Base-by-base conservation (phyloP, 2,113 vertebrate species). In the Promerops cafer region DNA sequence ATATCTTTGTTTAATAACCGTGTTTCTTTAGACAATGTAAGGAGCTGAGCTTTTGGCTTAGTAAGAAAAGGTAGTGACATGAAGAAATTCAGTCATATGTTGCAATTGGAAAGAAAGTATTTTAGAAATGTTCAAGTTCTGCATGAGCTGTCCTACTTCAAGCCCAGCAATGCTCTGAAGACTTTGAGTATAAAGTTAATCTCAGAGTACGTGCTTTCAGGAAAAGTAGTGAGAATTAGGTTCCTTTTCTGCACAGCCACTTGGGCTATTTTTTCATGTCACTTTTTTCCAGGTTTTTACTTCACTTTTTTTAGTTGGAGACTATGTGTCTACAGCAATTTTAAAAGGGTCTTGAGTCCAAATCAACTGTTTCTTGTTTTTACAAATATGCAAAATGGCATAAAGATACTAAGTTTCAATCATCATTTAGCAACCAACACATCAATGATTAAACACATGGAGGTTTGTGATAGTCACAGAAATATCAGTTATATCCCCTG, bases 1-100 rank as follows among this genome's bases (percentile, higher is more conserved):
- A n/a, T n/a, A n/a, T n/a, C n/a, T 94, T 96, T 96, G n/a, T 93
- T 89, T 84, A 84, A 91, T 87, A 87, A 69, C 22, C 26, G 0
- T 79, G 28, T 79, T 94, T 91, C 57, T 96, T 79, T 80, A 87
- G 66, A 63, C 45, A 87, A 22, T 42, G 27, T 64, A 77, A 90
- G 66, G 75, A 93, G 10, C 49, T 76, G 16, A 13, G 19, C 10
- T 91, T 83, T 61, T 22, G 23, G 10, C 33, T 76, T 87, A 72
- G 15, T 85, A 53, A 63, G 75, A 91, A 94, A 77, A 90, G 59
- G 15, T 69, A 85, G 37, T 35, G 61, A 76, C 57, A 76, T 18
- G 35, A 80, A 92, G 71, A 83, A 74, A 64, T 85, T 85, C 42
- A 50, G 5, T 90, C 63, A 35, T 49, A 7, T 85, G 53, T 60